Evolutionary conservation across 2,797 vertebrate species (phyloP).

Genomic region (Nasua narica): DNA sequence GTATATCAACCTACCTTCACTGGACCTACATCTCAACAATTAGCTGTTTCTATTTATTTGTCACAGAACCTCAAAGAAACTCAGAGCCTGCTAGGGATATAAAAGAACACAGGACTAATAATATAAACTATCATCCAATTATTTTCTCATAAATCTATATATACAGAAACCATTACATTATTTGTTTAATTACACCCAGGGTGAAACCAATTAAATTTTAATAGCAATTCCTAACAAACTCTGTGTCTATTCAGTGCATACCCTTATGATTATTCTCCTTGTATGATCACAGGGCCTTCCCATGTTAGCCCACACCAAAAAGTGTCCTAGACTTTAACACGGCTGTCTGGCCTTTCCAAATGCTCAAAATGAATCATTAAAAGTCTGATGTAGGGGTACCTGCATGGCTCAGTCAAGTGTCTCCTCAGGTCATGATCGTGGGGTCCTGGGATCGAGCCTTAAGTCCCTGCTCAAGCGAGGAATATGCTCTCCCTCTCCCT

Average conservation of each 20-base stretch:
- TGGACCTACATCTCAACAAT: background rate
- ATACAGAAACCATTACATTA: background rate
- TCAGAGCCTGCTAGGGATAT: background rate
- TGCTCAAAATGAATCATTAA: background rate
- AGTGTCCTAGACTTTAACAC: background rate
- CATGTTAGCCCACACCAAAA: background rate
- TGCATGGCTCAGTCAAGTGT: background rate
- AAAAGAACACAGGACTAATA: background rate
- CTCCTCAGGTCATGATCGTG: background rate
- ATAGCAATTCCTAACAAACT: background rate
- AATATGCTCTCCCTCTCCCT: background rate
- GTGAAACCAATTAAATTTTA: slow-evolving; percentile 40
- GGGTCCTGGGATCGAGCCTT: background rate
- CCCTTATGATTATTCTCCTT: background rate
- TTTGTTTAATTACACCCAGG: background rate
- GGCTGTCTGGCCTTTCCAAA: background rate
- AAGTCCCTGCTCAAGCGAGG: background rate
- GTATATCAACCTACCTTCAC: background rate
- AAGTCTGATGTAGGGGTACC: background rate
- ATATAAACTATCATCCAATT: background rate
- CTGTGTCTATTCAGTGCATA: background rate
- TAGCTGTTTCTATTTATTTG: background rate
- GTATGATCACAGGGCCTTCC: background rate
- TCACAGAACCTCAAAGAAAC: background rate
- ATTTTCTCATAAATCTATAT: slow-evolving; percentile 1